Percentiles rank a stretch among this genome's conserved stretches.
Evolutionary conservation across 2,113 vertebrate species (phyloP).

Genomic region (Corydoras maculifer): DNA sequence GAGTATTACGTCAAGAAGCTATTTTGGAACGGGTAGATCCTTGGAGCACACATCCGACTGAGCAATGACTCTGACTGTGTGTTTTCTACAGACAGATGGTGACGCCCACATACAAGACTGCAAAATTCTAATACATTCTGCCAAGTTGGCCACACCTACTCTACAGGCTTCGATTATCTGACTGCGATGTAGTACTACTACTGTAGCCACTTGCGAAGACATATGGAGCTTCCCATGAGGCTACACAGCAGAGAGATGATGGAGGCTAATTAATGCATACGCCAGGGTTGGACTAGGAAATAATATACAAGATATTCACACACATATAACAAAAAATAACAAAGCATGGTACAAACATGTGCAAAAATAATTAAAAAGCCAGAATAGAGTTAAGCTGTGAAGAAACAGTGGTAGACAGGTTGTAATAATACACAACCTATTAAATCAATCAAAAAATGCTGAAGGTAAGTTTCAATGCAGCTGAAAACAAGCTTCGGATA

Average conservation of each 20-base stretch:
- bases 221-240: background rate
- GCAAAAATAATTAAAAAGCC: too few species aligned
- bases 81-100: conserved; percentile 51
- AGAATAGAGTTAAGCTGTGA: too few species aligned
- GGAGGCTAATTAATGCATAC: background rate
- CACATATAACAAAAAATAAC: background rate
- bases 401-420: too few species aligned
- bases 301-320: background rate
- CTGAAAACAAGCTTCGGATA: too few species aligned
- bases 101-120: conserved; percentile 51
- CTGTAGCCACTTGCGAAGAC: background rate
- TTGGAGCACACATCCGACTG: background rate
- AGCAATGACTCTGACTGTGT: background rate
- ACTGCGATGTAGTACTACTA: background rate
- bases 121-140: conserved; percentile 38
- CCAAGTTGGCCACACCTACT: conserved; percentile 51
- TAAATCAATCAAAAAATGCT: too few species aligned
- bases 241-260: background rate
- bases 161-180: background rate
- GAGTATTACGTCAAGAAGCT: background rate
- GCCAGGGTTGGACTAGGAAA: background rate
- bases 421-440: too few species aligned
- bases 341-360: too few species aligned
- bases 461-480: too few species aligned
- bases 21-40: background rate